Evolutionary conservation across 2,797 vertebrate species (phyloP), one percentile per base, ranked within the genome.

Genomic region (Dendrocincla fuliginosa): DNA sequence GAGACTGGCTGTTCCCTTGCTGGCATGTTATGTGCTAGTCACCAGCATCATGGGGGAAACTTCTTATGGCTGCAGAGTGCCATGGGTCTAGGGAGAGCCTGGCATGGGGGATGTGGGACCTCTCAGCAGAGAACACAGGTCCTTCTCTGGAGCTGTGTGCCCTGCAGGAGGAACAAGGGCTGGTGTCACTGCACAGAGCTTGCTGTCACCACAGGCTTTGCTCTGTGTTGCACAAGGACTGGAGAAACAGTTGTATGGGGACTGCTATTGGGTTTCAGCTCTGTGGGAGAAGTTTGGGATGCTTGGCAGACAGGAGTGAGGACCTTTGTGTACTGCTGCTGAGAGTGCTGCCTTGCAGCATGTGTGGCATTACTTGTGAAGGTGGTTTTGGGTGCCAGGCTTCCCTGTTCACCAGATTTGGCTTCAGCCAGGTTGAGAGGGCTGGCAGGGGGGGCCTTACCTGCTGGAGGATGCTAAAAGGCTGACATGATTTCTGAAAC

Each of bases 181-280:
- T 67, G n/a, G 24, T 80, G 73, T 70, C 30, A 22, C 60, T 67
- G 52, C 41, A 24, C 49, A 46, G 76, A 85, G 27, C 59, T 75
- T 2, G 0, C 49, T 85, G 47, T 70, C 53, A 35, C 46, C 24
- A 5, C 0, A 1, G 25, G 18, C 16, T 52, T 13, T 70, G 16
- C 20, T 41, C 11, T 82, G 5, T 64, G n/a, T 25, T 68, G 55
- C 20, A 10, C 37, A 17, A 37, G 16, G 11, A 9, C 65, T 88
- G 63, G 69, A 74, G 69, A 55, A 55, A 44, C 61, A 16, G 12
- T 32, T 28, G 20, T 25, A 1, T 33, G 20, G 49, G 16, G 11
- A 9, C 19, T 80, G 39, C 39, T 82, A 12, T 22, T 44, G 28
- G 32, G 16, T 85, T 79, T 89, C 32, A 55, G 50, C 68, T 84